These are phyloP conservation scores for Columba livia DNA, from an alignment of 2,113 vertebrate genomes.

Conservation along the genomic window DNA sequence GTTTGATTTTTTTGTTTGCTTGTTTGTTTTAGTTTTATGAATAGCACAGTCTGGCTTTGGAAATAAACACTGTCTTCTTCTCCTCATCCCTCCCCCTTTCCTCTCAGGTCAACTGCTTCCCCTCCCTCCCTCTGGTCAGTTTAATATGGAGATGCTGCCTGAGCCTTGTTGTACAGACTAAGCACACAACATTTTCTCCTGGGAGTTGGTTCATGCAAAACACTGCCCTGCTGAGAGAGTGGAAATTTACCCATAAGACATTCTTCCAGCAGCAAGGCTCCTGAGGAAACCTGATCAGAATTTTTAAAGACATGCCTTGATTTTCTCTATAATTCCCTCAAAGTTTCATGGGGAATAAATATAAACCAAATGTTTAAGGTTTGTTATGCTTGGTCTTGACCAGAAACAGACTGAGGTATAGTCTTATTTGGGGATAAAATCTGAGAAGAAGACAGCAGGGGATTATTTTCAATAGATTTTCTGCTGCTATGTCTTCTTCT, in stretches of 20 bases:
- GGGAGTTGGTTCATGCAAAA: slow-evolving; percentile 93
- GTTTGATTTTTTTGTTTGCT: neutral
- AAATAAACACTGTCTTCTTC: slow-evolving; percentile 13
- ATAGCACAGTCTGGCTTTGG: slow-evolving; percentile 21
- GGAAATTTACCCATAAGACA: slow-evolving; percentile 92
- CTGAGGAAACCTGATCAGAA: slow-evolving; percentile 85
- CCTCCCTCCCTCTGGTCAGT: slow-evolving; percentile 77
- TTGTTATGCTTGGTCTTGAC: slow-evolving; percentile 40
- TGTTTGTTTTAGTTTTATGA: slow-evolving; percentile 16
- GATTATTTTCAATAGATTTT: slow-evolving; percentile 38
- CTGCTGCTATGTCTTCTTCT: neutral
- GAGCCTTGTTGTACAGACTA: slow-evolving; percentile 84
- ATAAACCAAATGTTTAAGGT: slow-evolving; percentile 44
- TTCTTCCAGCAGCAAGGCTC: slow-evolving; percentile 82
- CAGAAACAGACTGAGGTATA: slow-evolving; percentile 22
- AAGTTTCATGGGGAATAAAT: slow-evolving; percentile 46
- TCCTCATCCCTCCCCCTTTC: neutral
- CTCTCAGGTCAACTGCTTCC: slow-evolving; percentile 33
- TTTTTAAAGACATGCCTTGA: slow-evolving; percentile 71
- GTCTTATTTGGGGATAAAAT: slow-evolving; percentile 47
- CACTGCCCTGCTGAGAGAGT: slow-evolving; percentile 87
- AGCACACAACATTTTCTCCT: slow-evolving; percentile 86
- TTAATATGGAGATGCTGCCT: slow-evolving; percentile 83
- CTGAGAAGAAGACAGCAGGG: neutral
- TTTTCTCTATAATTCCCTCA: slow-evolving; percentile 45